Base-by-base conservation (phyloP, 2,888 invertebrate genomes). In the Protonemura montana region DNA sequence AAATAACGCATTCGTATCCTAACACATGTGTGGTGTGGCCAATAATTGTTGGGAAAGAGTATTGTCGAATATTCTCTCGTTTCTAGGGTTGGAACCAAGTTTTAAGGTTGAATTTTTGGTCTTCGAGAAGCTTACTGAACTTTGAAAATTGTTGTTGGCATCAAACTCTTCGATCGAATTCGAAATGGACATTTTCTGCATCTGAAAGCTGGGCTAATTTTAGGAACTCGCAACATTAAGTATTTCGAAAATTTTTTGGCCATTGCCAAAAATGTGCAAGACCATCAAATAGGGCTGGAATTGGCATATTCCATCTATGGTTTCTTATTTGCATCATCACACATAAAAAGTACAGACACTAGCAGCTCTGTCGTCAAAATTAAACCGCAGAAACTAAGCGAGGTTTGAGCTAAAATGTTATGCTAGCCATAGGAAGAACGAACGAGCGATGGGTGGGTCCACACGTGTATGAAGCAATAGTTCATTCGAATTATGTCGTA, bases 401-500 rank as follows among this genome's bases (percentile, higher is more conserved):
- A 21, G 59, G 59, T 7, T 59, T 7, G 2, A 59, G 21, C 59
- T 59, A 2, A 21, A 59, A 59, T 59, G 21, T 59, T 59, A 59
- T 13, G 41, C 13, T 59, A 59, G 59, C 16, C 13, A 13, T 59
- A 59, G 59, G 59, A 59, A 21, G 59, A 59, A 2, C 59, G n/a
- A n/a, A n/a, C 35, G 35, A 35, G 35, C 35, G 3, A 59, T 59
- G 59, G 59, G 59, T 59, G 59, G 59, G 21, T 59, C 59, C 2
- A 21, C 59, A 59, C 21, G 59, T 59, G 59, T n/a, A 21, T 59
- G 59, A 59, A 59, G 59, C 59, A 59, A 59, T 59, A 59, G 59
- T 59, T 59, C 59, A 59, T 59, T 59, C 59, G 59, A 59, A 59
- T 59, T 59, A 21, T 59, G 59, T 59, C 59, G 59, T 59, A 59